These are phyloP conservation scores for Clupea harengus DNA, from an alignment of 2,113 vertebrate species.

Conservation along the genomic window DNA sequence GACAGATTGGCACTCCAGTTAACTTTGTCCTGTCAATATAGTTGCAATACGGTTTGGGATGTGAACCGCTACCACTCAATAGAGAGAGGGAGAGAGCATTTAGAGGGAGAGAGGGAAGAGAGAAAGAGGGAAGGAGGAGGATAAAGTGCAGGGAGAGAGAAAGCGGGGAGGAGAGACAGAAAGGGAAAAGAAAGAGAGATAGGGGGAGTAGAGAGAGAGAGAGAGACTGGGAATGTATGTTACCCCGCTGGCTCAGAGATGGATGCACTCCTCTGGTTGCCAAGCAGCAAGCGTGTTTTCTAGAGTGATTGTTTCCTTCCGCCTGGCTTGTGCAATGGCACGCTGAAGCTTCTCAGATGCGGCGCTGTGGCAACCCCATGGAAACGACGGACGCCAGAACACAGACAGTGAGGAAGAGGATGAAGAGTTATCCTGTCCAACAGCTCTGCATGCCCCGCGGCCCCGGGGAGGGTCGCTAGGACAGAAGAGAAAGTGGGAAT, in stretches of 20 bases:
- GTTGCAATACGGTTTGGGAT: too few species aligned
- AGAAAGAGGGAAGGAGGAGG: not conserved
- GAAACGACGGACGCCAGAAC: not conserved
- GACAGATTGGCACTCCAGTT: too few species aligned
- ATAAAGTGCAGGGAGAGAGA: not conserved
- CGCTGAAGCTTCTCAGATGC: not conserved
- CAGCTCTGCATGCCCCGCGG: too few species aligned
- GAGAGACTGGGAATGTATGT: not conserved
- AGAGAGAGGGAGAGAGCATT: not conserved
- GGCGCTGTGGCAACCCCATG: not conserved
- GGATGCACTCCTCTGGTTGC: not conserved
- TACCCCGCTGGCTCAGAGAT: not conserved
- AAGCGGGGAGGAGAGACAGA: not conserved
- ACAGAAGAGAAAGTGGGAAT: too few species aligned
- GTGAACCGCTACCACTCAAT: not conserved
- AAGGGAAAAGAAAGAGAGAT: not conserved
- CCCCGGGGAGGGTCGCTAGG: too few species aligned
- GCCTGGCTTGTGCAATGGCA: not conserved
- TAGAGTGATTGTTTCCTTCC: not conserved
- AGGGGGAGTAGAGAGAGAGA: not conserved
- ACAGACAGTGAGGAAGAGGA: too few species aligned
- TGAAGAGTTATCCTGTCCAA: too few species aligned
- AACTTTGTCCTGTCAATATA: too few species aligned
- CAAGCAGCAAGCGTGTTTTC: not conserved
- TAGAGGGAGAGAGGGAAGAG: not conserved